Conservation (phyloP, 2,113 vertebrate genomes). For the Entosphenus tridentatus region DNA sequence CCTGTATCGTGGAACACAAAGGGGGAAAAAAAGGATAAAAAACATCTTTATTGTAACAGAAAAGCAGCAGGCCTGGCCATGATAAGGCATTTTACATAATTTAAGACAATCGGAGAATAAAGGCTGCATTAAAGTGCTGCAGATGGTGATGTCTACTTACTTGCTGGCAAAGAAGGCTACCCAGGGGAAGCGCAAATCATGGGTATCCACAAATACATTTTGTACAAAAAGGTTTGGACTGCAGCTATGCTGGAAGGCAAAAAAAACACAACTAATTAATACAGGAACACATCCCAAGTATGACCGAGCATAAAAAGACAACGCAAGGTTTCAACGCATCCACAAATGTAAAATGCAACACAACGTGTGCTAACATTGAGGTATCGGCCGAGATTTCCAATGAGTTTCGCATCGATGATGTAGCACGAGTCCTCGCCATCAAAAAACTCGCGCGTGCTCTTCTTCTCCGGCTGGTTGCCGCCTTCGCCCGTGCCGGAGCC, state of each 20-base stretch:
- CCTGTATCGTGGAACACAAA: slow-evolving; percentile 19
- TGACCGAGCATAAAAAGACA: neutral
- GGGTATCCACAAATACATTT: slow-evolving; percentile 93
- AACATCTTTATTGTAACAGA: too few species aligned
- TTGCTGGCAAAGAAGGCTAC: slow-evolving; percentile 98
- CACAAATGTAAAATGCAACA: neutral
- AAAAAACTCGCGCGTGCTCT: slow-evolving; percentile 64
- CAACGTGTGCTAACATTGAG: slow-evolving; percentile 45
- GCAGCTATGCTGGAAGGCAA: slow-evolving; percentile 50
- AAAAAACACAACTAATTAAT: neutral
- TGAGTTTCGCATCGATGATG: slow-evolving; percentile 88
- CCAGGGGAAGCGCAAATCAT: slow-evolving; percentile 89
- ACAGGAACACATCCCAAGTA: neutral
- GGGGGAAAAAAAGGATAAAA: too few species aligned
- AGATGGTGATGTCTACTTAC: slow-evolving; percentile 20
- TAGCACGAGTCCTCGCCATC: slow-evolving; percentile 91
- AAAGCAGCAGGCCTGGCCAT: too few species aligned
- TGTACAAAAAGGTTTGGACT: slow-evolving; percentile 93
- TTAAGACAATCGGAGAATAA: too few species aligned
- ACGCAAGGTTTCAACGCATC: neutral
- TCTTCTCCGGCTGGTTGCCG: slow-evolving; percentile 15
- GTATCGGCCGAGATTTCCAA: slow-evolving; percentile 85
- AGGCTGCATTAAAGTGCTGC: too few species aligned
- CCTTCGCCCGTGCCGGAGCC: neutral
- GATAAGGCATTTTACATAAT: too few species aligned